These are phyloP conservation scores for Lamprotornis superbus DNA, from an alignment of 2,113 vertebrate species.

Conservation along the genomic window DNA sequence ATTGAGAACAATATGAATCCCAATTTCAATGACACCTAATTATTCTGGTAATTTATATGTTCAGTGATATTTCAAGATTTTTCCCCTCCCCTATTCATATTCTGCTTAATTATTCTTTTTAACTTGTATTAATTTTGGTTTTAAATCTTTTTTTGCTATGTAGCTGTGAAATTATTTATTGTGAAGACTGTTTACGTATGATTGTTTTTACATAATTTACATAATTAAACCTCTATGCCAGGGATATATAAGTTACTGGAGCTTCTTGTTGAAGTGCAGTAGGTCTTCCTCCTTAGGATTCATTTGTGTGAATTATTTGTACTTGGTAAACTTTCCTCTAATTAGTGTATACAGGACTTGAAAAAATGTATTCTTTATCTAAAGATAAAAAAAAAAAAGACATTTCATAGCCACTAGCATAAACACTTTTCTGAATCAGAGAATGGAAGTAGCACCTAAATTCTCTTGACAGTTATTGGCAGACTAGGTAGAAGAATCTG, in stretches of 20 bases:
- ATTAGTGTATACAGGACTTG: neutral
- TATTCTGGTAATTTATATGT: neutral
- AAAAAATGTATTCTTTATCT: neutral
- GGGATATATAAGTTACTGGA: neutral
- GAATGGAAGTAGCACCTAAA: neutral
- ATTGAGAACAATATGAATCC: neutral
- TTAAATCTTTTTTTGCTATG: neutral
- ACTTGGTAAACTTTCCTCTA: neutral
- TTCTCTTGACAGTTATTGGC: neutral
- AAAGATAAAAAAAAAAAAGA: fast-evolving
- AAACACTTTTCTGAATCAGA: neutral
- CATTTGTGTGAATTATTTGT: neutral
- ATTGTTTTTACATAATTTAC: neutral
- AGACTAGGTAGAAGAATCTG: neutral
- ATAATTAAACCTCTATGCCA: neutral
- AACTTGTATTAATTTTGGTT: neutral
- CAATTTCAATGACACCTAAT: neutral
- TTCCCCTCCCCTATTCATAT: neutral
- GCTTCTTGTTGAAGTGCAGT: neutral
- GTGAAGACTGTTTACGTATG: neutral
- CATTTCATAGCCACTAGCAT: neutral
- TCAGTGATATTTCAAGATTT: neutral
- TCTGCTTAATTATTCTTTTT: neutral
- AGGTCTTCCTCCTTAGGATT: neutral
- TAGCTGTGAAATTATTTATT: neutral